phyloP scores from a whole-genome alignment of 2,797 vertebrate genomes.

The Enoplosus armatus region DNA sequence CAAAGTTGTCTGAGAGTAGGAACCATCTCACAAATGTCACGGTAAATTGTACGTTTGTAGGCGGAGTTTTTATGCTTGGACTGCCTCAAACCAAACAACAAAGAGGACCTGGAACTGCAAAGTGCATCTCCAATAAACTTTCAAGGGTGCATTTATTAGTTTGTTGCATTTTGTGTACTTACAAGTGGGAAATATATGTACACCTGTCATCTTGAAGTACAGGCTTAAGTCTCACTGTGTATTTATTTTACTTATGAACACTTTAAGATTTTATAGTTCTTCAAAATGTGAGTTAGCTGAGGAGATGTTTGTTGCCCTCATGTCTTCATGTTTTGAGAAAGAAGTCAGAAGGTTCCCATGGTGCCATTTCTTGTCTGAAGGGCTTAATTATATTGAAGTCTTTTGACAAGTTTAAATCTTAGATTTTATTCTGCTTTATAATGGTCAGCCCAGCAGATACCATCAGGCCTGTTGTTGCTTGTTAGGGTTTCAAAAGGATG shows the following conservation, averaged over 20 bases:
- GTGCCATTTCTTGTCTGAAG: conserved; percentile 26
- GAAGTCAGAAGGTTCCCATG: conserved; percentile 22
- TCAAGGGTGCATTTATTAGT: conserved; percentile 5
- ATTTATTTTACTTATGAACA: conserved; percentile 5
- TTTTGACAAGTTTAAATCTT: conserved; percentile 53
- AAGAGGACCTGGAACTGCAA: conserved; percentile 11
- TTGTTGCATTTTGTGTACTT: conserved; percentile 11
- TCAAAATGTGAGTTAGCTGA: conserved; percentile 12
- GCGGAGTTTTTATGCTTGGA: neutral
- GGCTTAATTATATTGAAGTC: conserved; percentile 51
- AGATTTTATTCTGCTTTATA: conserved; percentile 34
- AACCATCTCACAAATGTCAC: conserved; percentile 20
- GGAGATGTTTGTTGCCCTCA: neutral
- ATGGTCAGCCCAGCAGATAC: conserved; percentile 35
- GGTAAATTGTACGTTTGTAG: conserved; percentile 18
- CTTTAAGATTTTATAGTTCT: conserved; percentile 10
- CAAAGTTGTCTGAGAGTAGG: conserved; percentile 14
- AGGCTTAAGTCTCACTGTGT: neutral
- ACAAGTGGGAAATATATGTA: conserved; percentile 6
- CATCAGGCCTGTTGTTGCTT: conserved; percentile 27
- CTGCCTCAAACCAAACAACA: conserved; percentile 20
- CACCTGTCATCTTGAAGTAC: conserved; percentile 17
- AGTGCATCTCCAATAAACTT: conserved; percentile 12
- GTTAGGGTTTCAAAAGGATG: conserved; percentile 42
- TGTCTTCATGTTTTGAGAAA: conserved; percentile 18